phyloP scores from a whole-genome alignment of 2,113 vertebrate genomes.

The Petromus typicus region DNA sequence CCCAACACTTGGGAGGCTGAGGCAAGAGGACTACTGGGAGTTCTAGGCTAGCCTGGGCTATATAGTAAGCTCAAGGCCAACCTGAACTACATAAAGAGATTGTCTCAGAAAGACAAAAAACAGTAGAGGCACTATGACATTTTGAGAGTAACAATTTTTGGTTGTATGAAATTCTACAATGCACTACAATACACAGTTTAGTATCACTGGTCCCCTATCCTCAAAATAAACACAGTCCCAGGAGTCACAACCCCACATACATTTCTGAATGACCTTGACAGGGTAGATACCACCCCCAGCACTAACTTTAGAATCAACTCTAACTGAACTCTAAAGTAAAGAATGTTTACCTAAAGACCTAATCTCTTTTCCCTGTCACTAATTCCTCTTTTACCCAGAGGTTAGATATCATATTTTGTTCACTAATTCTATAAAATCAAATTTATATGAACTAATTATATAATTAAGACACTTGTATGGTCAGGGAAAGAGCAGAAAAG shows the following conservation, averaged over 20 bases:
- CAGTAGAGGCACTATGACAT: not conserved
- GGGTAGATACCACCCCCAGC: not conserved
- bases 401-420: slow-evolving; percentile 47
- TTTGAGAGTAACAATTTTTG: slow-evolving; percentile 23
- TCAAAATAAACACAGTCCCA: slow-evolving; percentile 5
- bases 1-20: no score
- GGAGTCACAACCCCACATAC: not conserved
- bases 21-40: no score
- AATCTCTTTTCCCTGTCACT: not conserved
- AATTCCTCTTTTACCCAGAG: slow-evolving; percentile 33
- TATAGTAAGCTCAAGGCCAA: no score
- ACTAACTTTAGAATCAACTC: slow-evolving; percentile 27
- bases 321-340: slow-evolving; percentile 36
- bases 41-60: no score
- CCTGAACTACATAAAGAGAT: no score
- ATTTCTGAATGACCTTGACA: not conserved
- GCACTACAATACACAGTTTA: not conserved
- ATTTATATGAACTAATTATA: slow-evolving; percentile 19
- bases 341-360: slow-evolving; percentile 53
- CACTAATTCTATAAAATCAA: slow-evolving; percentile 43
- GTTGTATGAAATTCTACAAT: not conserved
- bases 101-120: no score
- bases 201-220: not conserved
- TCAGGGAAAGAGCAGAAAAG: slow-evolving; percentile 40
- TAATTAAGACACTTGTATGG: slow-evolving; percentile 23